Percentiles rank a stretch among this genome's conserved stretches.
These are phyloP conservation scores for Apamea epomidion DNA, from an alignment of 2,888 invertebrate species.

Conservation along the genomic window DNA sequence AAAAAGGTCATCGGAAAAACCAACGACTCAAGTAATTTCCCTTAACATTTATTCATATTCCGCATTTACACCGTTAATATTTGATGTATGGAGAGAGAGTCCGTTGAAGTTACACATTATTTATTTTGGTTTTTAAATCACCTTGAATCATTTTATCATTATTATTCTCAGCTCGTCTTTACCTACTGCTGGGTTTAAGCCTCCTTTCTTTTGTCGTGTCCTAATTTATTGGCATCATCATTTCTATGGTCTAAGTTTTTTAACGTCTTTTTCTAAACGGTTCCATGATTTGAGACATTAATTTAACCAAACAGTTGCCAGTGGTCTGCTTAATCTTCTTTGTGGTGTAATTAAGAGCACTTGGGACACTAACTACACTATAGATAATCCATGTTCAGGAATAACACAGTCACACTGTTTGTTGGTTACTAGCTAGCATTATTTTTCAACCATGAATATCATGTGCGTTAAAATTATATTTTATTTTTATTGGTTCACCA, in stretches of 20 bases:
- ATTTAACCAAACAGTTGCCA: background rate
- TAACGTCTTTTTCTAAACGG: background rate
- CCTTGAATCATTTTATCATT: slow-evolving; percentile 25
- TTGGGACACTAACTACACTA: background rate
- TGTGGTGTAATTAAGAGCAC: background rate
- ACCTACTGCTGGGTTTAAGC: slow-evolving; percentile 36
- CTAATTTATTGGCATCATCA: slow-evolving; percentile 21
- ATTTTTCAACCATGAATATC: background rate
- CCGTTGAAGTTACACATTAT: slow-evolving; percentile 5
- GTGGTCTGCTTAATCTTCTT: background rate
- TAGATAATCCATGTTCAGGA: background rate
- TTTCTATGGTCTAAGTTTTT: background rate
- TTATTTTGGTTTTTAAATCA: slow-evolving; percentile 25
- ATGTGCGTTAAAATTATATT: background rate
- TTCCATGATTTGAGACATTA: background rate
- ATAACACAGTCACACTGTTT: background rate
- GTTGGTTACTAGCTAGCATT: background rate
- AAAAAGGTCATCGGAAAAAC: slow-evolving; percentile 33
- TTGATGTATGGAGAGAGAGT: slow-evolving; percentile 54
- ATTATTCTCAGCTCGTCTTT: slow-evolving; percentile 26
- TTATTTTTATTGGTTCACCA: too few relatives aligned
- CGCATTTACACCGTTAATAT: slow-evolving; percentile 32
- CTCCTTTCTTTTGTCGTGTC: slow-evolving; percentile 14
- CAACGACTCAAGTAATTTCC: slow-evolving; percentile 28
- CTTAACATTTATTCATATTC: slow-evolving; percentile 13